Evolutionary conservation across 2,797 vertebrate species (phyloP).

Genomic region (Sardinella longiceps): DNA sequence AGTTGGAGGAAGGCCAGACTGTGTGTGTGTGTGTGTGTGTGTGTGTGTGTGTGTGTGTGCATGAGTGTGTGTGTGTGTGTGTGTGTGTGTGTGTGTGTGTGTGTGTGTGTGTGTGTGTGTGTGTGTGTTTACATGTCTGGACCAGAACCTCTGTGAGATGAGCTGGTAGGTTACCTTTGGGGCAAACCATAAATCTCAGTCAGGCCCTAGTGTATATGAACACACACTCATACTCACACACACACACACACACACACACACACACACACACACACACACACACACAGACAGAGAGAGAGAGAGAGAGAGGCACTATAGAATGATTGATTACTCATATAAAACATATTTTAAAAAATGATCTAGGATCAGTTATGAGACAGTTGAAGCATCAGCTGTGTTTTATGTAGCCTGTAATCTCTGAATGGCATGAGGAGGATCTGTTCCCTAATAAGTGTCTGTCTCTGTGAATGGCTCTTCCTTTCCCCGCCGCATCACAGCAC

Average conservation of each 20-base stretch:
- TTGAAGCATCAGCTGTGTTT: not conserved
- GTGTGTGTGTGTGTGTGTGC: no score
- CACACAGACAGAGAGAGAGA: not conserved
- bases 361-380: no score
- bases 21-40: slow-evolving; percentile 8
- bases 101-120: not conserved
- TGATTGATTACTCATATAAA: no score
- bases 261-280: slow-evolving; percentile 41
- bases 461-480: not conserved
- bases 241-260: slow-evolving; percentile 1
- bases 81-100: slow-evolving; percentile 4
- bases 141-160: not conserved
- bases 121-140: not conserved
- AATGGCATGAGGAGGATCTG: no score
- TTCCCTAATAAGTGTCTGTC: no score
- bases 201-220: not conserved
- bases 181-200: not conserved
- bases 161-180: not conserved
- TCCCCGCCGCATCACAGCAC: not conserved
- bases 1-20: slow-evolving; percentile 22
- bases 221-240: no score
- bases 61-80: no score
- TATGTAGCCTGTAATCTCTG: no score
- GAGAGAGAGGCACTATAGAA: not conserved
- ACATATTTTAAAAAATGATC: no score